Base-by-base conservation (phyloP, 2,888 invertebrate species). In the Rotaria socialis region DNA sequence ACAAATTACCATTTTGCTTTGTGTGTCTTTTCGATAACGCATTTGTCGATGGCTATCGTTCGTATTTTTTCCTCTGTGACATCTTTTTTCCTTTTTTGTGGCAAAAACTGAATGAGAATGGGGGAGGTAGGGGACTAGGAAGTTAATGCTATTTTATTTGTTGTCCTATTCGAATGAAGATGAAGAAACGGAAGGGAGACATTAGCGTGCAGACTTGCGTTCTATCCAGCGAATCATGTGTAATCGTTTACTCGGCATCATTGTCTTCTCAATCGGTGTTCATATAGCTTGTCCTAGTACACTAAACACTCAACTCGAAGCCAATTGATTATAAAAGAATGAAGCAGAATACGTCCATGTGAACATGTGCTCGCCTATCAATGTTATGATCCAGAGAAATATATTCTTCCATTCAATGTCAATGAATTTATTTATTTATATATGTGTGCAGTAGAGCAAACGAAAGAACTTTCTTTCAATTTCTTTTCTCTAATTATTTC, bases 1-100 rank as follows among this genome's bases (percentile, higher is more conserved):
- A 35, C 67, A 19, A 67, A 67, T 67, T 67, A 67, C 67, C 67
- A 67, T 67, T 67, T 67, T 67, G 16, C 14, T 67, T 35, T 67
- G 67, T 67, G 35, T 67, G 67, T 19, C 19, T 67, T 67, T 35
- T 67, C 67, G 67, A 35, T 67, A 35, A 67, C 19, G 27, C 67
- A 67, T 67, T 56, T 67, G 67, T 16, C 4, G 67, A 27, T 67
- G 67, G 14, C 35, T 27, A 41, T 16, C 35, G 27, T 35, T 67
- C 19, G 14, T 67, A 67, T 35, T 41, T 67, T 27, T 14, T 67
- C 14, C 35, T 27, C 27, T 67, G 16, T 27, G 35, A 35, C 67
- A 67, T 67, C 67, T 35, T 67, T 24, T 14, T 67, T 67, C 67
- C 19, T 67, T 35, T 67, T 67, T 67, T 67, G 35, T 67, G 14